Evolutionary conservation across 2,797 vertebrate genomes (phyloP), one percentile per base, ranked within the genome.

Genomic region (Gymnodraco acuticeps): DNA sequence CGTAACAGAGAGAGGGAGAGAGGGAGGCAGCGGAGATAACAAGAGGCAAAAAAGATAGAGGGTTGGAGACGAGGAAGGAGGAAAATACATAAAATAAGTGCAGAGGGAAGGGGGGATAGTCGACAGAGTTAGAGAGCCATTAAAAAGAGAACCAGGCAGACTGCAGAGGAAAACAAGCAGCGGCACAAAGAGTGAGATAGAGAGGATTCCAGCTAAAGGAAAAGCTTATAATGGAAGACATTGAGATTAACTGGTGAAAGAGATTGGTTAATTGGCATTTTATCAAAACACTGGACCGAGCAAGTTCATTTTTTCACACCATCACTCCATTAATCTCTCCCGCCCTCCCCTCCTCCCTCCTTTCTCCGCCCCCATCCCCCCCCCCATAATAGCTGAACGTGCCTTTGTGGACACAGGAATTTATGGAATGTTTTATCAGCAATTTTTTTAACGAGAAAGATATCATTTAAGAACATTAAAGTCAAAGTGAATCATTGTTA

Each of bases 261-360:
- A 81, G 76, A 84, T 75, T 82, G 78, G 76, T 83, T 90, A 89
- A 91, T 89, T 89, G 82, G 55, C 54, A 68, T 89, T 91, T 92
- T 81, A 91, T 91, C 86, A 89, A 81, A 83, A 81, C 66, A 72
- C 78, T 76, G 61, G 77, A 78, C 70, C 56, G 65, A 54, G 73
- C 51, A 3, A 75, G 82, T 88, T 71, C 2, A 79, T 88, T 87
- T 85, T 20, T 84, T 87, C 59, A 78, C 42, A 23, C 43, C 48
- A 66, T 80, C 41, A n/a, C 70, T 61, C 38, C 19, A 86, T 87
- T 84, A 75, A 82, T 86, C 74, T 62, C 16, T 38, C 51, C 41
- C 17, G 45, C 27, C 31, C 47, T 48, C 15, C n/a, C 27, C 51
- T 23, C 16, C 31, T 38, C 23, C 17, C 27, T 20, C 41, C 13